Conservation (phyloP, 1,140 invertebrate genomes). For the Mactra quadrangularis region DNA sequence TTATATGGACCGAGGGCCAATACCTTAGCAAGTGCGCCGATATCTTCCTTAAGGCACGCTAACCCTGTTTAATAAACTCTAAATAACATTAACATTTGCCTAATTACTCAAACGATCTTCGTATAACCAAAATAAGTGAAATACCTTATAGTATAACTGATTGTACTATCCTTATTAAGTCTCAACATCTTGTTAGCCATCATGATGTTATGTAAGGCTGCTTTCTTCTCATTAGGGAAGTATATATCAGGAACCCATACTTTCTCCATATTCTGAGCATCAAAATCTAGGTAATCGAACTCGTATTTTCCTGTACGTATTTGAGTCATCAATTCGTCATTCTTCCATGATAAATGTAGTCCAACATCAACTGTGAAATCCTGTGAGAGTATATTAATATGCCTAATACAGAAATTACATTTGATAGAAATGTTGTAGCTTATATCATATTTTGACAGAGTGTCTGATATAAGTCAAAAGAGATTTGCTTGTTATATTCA, state of each 20-base stretch:
- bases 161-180: slow-evolving; percentile 84
- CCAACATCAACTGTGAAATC: slow-evolving; percentile 73
- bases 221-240: slow-evolving; percentile 84
- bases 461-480: too few relatives aligned
- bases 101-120: too few relatives aligned
- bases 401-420: neutral
- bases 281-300: slow-evolving; percentile 72
- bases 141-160: slow-evolving; percentile 77
- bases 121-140: too few relatives aligned
- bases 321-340: slow-evolving; percentile 45
- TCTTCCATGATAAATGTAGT: slow-evolving; percentile 68
- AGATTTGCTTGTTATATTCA: too few relatives aligned
- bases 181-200: slow-evolving; percentile 83
- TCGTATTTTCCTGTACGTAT: slow-evolving; percentile 32
- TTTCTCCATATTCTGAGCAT: slow-evolving; percentile 76
- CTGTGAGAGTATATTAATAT: slow-evolving; percentile 43
- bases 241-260: slow-evolving; percentile 84
- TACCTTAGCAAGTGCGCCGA: too few relatives aligned
- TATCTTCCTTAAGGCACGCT: too few relatives aligned
- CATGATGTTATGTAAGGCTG: slow-evolving; percentile 83
- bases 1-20: too few relatives aligned
- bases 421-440: neutral
- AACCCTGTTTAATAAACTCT: too few relatives aligned
- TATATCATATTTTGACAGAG: neutral
- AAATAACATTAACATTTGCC: too few relatives aligned